Evolutionary conservation across 2,113 vertebrate species (phyloP).

Genomic region (Varanus komodoensis): DNA sequence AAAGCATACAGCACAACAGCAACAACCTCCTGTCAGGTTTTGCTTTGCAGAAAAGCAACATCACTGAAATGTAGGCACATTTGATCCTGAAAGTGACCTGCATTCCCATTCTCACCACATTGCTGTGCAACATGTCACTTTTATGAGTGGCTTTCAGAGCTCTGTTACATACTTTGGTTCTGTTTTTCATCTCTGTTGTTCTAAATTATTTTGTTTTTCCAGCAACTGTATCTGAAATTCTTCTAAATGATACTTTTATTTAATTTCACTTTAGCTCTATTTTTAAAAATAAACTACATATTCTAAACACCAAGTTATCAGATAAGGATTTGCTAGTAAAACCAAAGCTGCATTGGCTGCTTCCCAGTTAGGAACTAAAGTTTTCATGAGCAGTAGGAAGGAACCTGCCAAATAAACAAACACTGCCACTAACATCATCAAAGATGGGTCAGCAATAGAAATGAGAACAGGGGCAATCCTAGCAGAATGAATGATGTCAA

Average conservation of each 20-base stretch:
- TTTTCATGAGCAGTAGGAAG: accelerated
- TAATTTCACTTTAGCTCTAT: background rate
- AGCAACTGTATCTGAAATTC: background rate
- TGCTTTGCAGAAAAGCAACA: background rate
- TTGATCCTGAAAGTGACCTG: background rate
- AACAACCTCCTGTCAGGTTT: background rate
- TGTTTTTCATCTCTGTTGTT: background rate
- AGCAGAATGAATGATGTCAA: constrained; percentile 21
- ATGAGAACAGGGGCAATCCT: background rate
- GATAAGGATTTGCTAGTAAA: constrained; percentile 12
- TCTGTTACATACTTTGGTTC: background rate
- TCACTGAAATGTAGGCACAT: background rate
- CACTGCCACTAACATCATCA: background rate
- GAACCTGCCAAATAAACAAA: background rate
- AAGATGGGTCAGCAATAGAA: constrained; percentile 8
- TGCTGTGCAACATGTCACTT: background rate
- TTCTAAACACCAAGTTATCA: constrained; percentile 4
- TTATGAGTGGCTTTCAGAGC: background rate
- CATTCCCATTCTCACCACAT: background rate
- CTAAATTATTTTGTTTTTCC: background rate
- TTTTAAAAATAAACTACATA: background rate
- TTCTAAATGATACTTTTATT: background rate
- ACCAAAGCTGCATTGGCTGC: background rate
- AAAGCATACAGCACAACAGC: background rate
- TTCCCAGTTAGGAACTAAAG: constrained; percentile 31